These are phyloP conservation scores for Drosophila lini DNA, from an alignment of 1,140 invertebrate genomes.

Conservation along the genomic window DNA sequence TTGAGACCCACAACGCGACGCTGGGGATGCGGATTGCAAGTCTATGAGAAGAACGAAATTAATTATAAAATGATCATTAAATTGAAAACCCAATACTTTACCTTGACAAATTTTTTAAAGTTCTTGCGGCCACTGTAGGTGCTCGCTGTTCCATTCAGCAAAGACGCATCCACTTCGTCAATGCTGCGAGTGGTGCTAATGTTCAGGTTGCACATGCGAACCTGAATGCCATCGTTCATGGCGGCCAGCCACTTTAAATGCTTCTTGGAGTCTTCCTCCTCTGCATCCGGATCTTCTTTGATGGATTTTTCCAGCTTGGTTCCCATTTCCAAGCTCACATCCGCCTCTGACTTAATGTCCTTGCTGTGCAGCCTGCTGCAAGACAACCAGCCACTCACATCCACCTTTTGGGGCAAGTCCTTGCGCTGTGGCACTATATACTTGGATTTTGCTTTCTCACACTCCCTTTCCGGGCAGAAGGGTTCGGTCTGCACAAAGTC, in stretches of 20 bases:
- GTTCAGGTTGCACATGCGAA: constrained; percentile 52
- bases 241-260: constrained; percentile 57
- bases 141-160: constrained; percentile 3
- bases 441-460: constrained; percentile 35
- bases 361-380: constrained; percentile 57
- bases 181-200: constrained; percentile 22
- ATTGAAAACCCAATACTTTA: background rate
- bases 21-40: constrained; percentile 39
- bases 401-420: constrained; percentile 43
- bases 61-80: background rate
- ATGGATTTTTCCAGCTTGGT: constrained; percentile 9
- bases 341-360: constrained; percentile 35
- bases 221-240: constrained; percentile 57
- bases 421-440: constrained; percentile 58
- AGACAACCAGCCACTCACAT: constrained; percentile 64
- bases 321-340: constrained; percentile 1
- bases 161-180: constrained; percentile 36
- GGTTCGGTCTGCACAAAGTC: constrained; percentile 43
- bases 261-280: constrained; percentile 2
- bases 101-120: constrained; percentile 77
- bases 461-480: constrained; percentile 2
- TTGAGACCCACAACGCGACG: constrained; percentile 31
- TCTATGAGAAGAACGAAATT: background rate
- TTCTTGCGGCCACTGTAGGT: constrained; percentile 55
- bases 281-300: constrained; percentile 35